Base-by-base conservation (phyloP, 2,113 vertebrate genomes). In the Candoia aspera region DNA sequence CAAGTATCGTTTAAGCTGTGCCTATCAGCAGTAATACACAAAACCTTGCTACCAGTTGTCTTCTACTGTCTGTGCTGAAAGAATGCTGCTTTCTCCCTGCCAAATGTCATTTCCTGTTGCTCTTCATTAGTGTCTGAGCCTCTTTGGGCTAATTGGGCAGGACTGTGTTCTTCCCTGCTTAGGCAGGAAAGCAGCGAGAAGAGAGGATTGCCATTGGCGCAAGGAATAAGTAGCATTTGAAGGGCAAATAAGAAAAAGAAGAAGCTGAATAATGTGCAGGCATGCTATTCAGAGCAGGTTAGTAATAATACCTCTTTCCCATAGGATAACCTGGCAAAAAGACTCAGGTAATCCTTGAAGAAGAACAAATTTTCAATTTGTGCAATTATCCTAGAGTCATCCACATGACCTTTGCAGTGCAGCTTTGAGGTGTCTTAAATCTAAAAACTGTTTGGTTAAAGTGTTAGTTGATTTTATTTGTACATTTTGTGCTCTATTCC, bases 1-100 rank as follows among this genome's bases (percentile, higher is more conserved):
- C 99, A 87, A 92, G 94, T 8, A 10, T 68, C 4, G 0, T 33
- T 53, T 17, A 13, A 8, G 15, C 21, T 17, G 29, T 49, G 0
- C 37, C n/a, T 58, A 15, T 13, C 42, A 85, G 37, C 29, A 2
- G 13, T 24, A 42, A 15, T 8, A 2, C 0, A 2, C 83, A 2
- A 0, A 12, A 24, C 33, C 26, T 86, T 53, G 46, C 33, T 64
- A 15, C 19, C 24, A 26, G 2, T 6, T 42, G 11, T 8, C 12
- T 88, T 49, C 79, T 23, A 19, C 37, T 13, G 4, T n/a, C 15
- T 57, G 23, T 58, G 15, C 55, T 33, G 11, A 37, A 88, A 59
- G 37, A 49, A 29, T 23, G 24, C 11, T 49, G 64, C 26, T 9
- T 29, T 1, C 37, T n/a, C 53, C 58, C 54, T 26, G 58, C 19